Percentiles rank a stretch among this genome's conserved stretches.
Evolutionary conservation across 2,888 invertebrate genomes (phyloP).

Genomic region (Polydrusus pterygomalis): DNA sequence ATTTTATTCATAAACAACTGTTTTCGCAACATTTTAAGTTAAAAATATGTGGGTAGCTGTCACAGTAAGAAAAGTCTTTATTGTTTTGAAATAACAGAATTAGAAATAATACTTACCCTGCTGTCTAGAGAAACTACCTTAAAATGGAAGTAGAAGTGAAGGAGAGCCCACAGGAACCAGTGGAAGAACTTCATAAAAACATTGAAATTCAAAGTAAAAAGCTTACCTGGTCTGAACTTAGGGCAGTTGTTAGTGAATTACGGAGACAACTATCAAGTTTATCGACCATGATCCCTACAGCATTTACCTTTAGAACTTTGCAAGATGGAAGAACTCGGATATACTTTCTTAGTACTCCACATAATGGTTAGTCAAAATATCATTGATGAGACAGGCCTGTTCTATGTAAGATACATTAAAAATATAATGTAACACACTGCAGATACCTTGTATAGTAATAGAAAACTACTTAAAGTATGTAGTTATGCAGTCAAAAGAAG

Average conservation of each 20-base stretch:
- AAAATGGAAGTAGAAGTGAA: slow-evolving; percentile 43
- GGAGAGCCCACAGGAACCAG: slow-evolving; percentile 34
- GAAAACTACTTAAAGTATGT: too few relatives aligned
- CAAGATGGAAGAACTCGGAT: slow-evolving; percentile 88
- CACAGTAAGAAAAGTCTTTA: slow-evolving; percentile 23
- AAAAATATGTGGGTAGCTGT: slow-evolving; percentile 42
- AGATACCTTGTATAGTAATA: too few relatives aligned
- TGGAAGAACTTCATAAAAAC: slow-evolving; percentile 35
- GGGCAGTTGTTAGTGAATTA: slow-evolving; percentile 86
- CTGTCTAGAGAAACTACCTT: not conserved
- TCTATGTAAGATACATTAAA: too few relatives aligned
- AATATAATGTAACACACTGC: too few relatives aligned
- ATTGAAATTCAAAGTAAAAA: slow-evolving; percentile 63
- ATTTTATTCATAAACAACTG: slow-evolving; percentile 37
- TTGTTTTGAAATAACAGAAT: slow-evolving; percentile 34
- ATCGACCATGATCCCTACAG: slow-evolving; percentile 88
- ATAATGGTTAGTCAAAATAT: slow-evolving; percentile 76
- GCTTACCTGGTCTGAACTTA: slow-evolving; percentile 85
- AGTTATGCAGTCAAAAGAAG: too few relatives aligned
- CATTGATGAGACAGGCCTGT: not conserved
- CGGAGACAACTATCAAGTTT: slow-evolving; percentile 85
- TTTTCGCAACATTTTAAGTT: slow-evolving; percentile 27
- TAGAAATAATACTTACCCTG: slow-evolving; percentile 4
- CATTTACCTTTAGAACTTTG: slow-evolving; percentile 86
- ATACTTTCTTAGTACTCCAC: slow-evolving; percentile 92